Percentiles rank a stretch among this genome's conserved stretches.
These are phyloP conservation scores for Chloroclysta siterata DNA, from an alignment of 2,888 invertebrate genomes.

Conservation along the genomic window DNA sequence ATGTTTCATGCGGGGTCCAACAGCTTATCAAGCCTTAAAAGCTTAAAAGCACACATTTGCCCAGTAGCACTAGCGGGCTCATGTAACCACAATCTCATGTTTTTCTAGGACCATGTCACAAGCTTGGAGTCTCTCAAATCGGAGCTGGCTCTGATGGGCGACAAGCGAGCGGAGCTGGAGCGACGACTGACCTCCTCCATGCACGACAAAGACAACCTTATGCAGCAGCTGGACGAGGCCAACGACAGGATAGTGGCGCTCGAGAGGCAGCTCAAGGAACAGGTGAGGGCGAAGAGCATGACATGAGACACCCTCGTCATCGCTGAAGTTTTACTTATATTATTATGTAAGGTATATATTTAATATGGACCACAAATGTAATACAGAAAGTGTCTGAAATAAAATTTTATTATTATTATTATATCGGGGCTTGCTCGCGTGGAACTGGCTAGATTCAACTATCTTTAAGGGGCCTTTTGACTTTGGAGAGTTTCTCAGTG, in stretches of 20 bases:
- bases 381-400: no score
- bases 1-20: neutral
- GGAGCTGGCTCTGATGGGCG: constrained; percentile 93
- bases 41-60: neutral
- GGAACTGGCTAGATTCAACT: no score
- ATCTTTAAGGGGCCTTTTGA: neutral
- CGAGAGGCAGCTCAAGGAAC: constrained; percentile 93
- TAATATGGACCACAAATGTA: no score
- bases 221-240: constrained; percentile 94
- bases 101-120: constrained; percentile 91
- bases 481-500: neutral
- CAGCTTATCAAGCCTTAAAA: no score
- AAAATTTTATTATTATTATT: no score
- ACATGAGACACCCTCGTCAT: no score
- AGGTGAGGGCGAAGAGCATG: constrained; percentile 81
- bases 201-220: constrained; percentile 92
- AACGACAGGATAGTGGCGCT: constrained; percentile 94
- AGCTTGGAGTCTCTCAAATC: constrained; percentile 94
- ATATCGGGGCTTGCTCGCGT: no score
- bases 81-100: no score
- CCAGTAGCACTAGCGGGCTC: neutral
- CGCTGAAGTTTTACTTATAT: no score
- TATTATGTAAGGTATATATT: no score
- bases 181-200: constrained; percentile 90
- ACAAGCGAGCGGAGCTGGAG: constrained; percentile 94